Conservation (phyloP, 2,113 vertebrate genomes). For the Sitta europaea region DNA sequence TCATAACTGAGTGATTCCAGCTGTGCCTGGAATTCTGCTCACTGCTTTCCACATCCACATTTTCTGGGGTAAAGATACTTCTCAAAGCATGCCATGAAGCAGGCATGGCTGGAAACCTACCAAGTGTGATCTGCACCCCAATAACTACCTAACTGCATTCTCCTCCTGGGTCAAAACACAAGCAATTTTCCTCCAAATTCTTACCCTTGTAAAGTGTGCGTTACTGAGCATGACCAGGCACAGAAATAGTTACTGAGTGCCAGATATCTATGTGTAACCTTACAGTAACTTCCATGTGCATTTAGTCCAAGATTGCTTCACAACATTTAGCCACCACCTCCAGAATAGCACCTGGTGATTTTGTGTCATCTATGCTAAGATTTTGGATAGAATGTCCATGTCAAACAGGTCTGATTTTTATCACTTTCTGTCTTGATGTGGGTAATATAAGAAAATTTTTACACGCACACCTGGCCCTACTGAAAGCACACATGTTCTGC, state of each 20-base stretch:
- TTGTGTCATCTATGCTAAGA: not conserved
- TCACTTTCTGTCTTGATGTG: not conserved
- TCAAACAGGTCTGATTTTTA: not conserved
- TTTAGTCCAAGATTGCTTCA: not conserved
- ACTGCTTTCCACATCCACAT: not conserved
- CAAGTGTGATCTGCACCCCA: not conserved
- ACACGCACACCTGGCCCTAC: not conserved
- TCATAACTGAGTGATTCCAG: slow-evolving; percentile 22
- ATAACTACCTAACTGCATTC: not conserved
- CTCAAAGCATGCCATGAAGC: not conserved
- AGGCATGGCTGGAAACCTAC: not conserved
- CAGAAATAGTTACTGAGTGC: not conserved
- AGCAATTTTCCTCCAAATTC: not conserved
- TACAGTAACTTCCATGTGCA: not conserved
- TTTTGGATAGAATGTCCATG: not conserved
- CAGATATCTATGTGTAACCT: not conserved
- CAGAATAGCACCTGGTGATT: not conserved
- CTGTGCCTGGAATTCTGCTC: slow-evolving; percentile 28
- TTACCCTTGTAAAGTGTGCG: not conserved
- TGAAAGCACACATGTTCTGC: not conserved
- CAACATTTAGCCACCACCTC: not conserved
- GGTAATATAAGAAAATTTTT: not conserved
- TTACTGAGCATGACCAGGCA: not conserved
- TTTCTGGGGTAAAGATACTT: not conserved
- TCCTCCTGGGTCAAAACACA: not conserved